Evolutionary conservation across 2,797 vertebrate species (phyloP).

Genomic region (Bradypodion pumilum): DNA sequence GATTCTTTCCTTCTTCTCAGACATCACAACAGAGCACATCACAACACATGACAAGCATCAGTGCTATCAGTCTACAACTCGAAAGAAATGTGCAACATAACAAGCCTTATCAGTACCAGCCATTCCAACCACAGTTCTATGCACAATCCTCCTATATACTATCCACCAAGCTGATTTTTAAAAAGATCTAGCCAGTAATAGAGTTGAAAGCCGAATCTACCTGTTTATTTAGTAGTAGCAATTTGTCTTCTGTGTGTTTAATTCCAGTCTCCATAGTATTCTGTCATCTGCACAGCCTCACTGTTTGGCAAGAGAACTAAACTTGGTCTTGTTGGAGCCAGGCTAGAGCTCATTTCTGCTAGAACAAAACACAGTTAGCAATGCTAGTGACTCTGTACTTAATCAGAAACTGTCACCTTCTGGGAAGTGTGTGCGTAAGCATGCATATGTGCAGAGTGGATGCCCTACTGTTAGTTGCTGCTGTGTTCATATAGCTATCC

Average conservation of each 20-base stretch:
- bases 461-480: not conserved
- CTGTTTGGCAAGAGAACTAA: constrained; percentile 21
- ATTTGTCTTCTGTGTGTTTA: constrained; percentile 31
- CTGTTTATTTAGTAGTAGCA: constrained; percentile 25
- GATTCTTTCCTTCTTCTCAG: too few species aligned
- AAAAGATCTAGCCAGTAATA: not conserved
- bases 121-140: not conserved
- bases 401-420: not conserved
- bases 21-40: too few species aligned
- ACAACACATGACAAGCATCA: not conserved
- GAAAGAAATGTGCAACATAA: not conserved
- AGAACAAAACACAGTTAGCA: not conserved
- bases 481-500: not conserved
- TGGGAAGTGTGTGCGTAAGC: not conserved
- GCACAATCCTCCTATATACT: not conserved
- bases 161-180: not conserved
- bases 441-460: too few species aligned
- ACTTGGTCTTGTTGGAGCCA: not conserved
- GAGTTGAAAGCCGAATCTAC: constrained; percentile 18
- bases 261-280: not conserved
- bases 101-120: not conserved
- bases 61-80: not conserved
- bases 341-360: constrained; percentile 7
- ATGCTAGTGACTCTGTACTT: not conserved
- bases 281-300: constrained; percentile 26